Evolutionary conservation across 2,888 invertebrate species (phyloP).

Genomic region (Cosmia trapezina): DNA sequence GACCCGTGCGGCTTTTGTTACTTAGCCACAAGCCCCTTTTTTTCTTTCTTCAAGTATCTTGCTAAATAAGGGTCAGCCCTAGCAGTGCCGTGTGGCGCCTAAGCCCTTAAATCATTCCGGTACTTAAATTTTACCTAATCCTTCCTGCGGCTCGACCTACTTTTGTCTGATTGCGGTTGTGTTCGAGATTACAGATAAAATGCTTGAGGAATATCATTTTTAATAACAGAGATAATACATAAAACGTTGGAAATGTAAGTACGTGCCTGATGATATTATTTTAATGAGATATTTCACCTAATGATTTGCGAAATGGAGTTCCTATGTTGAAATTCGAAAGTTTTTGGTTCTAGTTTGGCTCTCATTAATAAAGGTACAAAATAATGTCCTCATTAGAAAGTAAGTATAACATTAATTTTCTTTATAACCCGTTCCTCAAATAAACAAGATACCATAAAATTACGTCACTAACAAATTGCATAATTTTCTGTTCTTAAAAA

Average conservation of each 20-base stretch:
- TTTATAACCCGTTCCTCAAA: not conserved
- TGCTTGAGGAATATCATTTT: constrained; percentile 68
- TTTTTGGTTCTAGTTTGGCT: constrained; percentile 20
- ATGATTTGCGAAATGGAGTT: constrained; percentile 53
- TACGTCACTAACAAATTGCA: constrained; percentile 40
- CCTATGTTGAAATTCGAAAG: constrained; percentile 50
- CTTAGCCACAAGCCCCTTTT: no score
- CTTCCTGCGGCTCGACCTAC: constrained; percentile 72
- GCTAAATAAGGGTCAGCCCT: constrained; percentile 50
- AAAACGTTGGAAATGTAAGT: constrained; percentile 53
- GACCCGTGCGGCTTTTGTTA: no score
- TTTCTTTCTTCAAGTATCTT: not conserved
- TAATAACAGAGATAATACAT: constrained; percentile 51
- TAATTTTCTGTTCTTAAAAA: constrained; percentile 44
- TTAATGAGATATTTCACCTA: constrained; percentile 48
- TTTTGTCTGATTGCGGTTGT: constrained; percentile 74
- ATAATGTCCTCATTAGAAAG: constrained; percentile 18
- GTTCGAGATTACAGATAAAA: constrained; percentile 77
- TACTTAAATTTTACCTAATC: constrained; percentile 82
- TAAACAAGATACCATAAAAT: constrained; percentile 31
- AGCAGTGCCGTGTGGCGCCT: constrained; percentile 48
- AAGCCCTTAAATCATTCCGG: constrained; percentile 73
- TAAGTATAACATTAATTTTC: constrained; percentile 15
- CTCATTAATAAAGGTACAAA: constrained; percentile 9
- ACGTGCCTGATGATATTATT: constrained; percentile 50